Evolutionary conservation across 2,888 invertebrate species (phyloP).

Genomic region (Tachystola acroxantha): DNA sequence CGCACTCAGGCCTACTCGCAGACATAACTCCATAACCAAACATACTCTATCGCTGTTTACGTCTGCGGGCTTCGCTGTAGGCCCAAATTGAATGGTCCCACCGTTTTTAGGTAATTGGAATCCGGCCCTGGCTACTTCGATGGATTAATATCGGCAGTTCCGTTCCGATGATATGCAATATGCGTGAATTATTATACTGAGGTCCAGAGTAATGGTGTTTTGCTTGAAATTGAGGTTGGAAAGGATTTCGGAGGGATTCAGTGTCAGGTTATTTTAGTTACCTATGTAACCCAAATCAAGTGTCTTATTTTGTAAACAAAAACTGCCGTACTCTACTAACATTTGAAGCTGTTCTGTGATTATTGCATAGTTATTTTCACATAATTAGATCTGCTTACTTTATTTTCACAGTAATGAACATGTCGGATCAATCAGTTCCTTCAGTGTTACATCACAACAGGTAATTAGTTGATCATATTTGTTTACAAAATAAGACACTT

Average conservation of each 20-base stretch:
- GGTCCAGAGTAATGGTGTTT: neutral
- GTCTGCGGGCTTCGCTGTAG: constrained; percentile 16
- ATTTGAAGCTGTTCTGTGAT: no score
- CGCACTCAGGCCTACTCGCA: neutral
- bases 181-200: constrained; percentile 5
- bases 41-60: neutral
- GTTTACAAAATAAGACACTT: no score
- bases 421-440: no score
- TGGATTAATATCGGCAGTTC: constrained; percentile 5
- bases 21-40: neutral
- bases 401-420: no score
- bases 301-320: no score
- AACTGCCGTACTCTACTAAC: no score
- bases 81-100: constrained; percentile 42
- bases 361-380: no score
- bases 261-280: no score
- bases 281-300: no score
- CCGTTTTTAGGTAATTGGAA: constrained; percentile 50
- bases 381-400: no score
- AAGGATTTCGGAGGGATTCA: neutral
- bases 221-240: neutral
- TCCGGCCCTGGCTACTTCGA: constrained; percentile 4
- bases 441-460: no score
- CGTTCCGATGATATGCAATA: constrained; percentile 5
- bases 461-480: no score